A percentile compares a stretch with the other conserved stretches of the same genome.
These are phyloP conservation scores for Bucorvus abyssinicus DNA, from an alignment of 2,797 vertebrate species.

Conservation along the genomic window DNA sequence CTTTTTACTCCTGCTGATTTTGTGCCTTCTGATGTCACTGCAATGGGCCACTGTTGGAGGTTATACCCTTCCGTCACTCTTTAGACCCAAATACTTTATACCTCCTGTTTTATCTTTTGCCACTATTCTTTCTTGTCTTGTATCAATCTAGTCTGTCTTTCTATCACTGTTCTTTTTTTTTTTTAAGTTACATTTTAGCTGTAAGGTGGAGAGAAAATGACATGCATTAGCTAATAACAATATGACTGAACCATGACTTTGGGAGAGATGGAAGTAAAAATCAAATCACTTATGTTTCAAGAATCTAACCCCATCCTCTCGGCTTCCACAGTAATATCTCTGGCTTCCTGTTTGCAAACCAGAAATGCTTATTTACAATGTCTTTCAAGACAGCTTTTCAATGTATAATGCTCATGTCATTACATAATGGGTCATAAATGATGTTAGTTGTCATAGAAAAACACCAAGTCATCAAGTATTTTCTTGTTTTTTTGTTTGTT, in stretches of 20 bases:
- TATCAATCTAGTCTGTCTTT: neutral
- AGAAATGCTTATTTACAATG: slow-evolving; percentile 45
- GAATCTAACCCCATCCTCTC: slow-evolving; percentile 50
- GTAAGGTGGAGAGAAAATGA: neutral
- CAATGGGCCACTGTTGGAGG: neutral
- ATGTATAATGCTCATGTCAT: neutral
- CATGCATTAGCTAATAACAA: slow-evolving; percentile 42
- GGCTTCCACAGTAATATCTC: slow-evolving; percentile 25
- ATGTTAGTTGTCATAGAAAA: slow-evolving; percentile 18
- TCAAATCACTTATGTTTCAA: slow-evolving; percentile 18
- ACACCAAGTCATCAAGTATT: slow-evolving; percentile 19
- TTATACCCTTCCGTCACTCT: neutral
- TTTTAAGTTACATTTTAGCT: neutral
- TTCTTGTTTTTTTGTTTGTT: neutral
- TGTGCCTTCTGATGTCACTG: neutral
- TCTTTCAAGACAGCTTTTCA: slow-evolving; percentile 32
- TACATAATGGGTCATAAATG: slow-evolving; percentile 20
- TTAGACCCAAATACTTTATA: neutral
- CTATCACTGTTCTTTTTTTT: neutral
- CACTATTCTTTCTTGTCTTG: neutral
- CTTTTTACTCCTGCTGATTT: neutral
- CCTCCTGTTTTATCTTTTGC: neutral
- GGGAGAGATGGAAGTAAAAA: slow-evolving; percentile 46
- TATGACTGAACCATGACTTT: neutral
- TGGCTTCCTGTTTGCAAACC: slow-evolving; percentile 44